Conservation (phyloP, 1,140 invertebrate species). For the Archivesica marissinica region DNA sequence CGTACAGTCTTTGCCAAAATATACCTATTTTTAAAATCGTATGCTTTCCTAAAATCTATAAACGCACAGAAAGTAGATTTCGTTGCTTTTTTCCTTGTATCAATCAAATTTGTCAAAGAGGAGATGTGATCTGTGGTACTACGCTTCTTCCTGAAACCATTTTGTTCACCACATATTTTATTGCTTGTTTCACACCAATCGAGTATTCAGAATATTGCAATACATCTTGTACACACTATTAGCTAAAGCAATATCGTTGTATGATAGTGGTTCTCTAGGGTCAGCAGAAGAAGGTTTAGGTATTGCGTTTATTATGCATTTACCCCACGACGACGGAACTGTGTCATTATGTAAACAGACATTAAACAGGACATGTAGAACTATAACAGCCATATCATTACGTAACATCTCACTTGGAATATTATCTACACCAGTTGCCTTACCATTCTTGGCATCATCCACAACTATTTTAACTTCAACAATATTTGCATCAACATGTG, state of each 20-base stretch:
- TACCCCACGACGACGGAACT: neutral
- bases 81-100: constrained; percentile 36
- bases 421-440: constrained; percentile 1
- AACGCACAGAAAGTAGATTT: constrained; percentile 12
- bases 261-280: constrained; percentile 41
- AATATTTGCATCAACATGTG: neutral
- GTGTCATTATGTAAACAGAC: neutral
- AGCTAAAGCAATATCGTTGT: constrained; percentile 21
- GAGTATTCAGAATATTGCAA: constrained; percentile 28
- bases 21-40: constrained; percentile 25
- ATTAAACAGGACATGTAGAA: constrained; percentile 28
- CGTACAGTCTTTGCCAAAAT: constrained; percentile 17
- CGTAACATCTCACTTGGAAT: constrained; percentile 6
- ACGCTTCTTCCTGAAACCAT: constrained; percentile 29
- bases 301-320: constrained; percentile 51
- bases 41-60: constrained; percentile 36
- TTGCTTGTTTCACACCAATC: constrained; percentile 27
- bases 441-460: neutral
- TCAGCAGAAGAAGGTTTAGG: constrained; percentile 22
- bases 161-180: constrained; percentile 29
- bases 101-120: constrained; percentile 25
- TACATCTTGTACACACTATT: constrained; percentile 36
- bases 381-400: constrained; percentile 3
- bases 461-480: neutral
- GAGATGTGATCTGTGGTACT: constrained; percentile 46